Evolutionary conservation across 1,140 invertebrate genomes (phyloP), one percentile per base, ranked within the genome.

Genomic region (Conopomorpha cramerella): DNA sequence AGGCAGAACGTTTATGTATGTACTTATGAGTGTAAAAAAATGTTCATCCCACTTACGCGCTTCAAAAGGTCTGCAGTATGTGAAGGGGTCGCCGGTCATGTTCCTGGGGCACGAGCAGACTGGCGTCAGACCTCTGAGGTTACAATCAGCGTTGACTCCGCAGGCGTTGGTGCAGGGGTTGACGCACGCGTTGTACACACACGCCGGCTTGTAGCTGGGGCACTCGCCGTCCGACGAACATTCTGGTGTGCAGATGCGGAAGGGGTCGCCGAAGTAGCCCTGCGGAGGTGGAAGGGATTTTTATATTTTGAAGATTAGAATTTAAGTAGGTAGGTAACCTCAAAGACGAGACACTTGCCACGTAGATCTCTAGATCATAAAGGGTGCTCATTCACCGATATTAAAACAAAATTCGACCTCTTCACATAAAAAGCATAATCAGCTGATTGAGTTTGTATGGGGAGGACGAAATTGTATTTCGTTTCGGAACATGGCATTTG

Each of bases 11-110:
- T n/a, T n/a, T n/a, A n/a, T n/a, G n/a, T n/a, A n/a, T n/a, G n/a
- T n/a, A n/a, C n/a, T n/a, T n/a, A n/a, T n/a, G n/a, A n/a, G n/a
- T n/a, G n/a, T n/a, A n/a, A n/a, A n/a, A n/a, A n/a, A n/a, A n/a
- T n/a, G n/a, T n/a, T n/a, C 39, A 30, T 19, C 23, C 34, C 32
- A 78, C 78, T 81, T 67, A 88, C 87, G 71, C 51, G 86, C 84
- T 60, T 86, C 86, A 50, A 92, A 93, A 33, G 86, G 88, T 47
- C 90, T 82, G 66, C 91, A 93, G 45, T 82, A 81, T 1, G 86
- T 78, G 64, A 93, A 94, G 10, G 91, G 91, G 82, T 93, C 86
- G 2, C 91, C 91, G 14, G 90, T 93, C 86, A 89, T 92, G 55
- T 91, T 88, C 51, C 81, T 86, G 2, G 91, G 91, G 63, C 92